Evolutionary conservation across 2,888 invertebrate species (phyloP), one percentile per base, ranked within the genome.

Genomic region (Zelleria hepariella): DNA sequence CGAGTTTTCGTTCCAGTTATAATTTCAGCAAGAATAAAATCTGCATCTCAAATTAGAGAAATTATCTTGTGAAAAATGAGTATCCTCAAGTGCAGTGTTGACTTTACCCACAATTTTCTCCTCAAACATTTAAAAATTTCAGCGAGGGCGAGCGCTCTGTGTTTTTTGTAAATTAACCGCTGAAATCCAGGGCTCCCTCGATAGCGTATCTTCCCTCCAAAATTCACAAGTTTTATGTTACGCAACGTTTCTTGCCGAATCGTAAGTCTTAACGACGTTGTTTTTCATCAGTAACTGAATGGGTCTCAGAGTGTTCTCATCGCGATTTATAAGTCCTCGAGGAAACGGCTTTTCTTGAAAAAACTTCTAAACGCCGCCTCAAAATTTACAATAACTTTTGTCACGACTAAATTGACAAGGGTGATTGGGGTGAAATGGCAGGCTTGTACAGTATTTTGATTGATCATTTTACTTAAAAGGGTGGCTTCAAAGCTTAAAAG

Each of bases 211-310:
- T 48, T 49, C 47, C 6, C n/a, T 48, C 18, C 24, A 48, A 23
- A 8, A 47, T 20, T 32, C 15, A 52, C 23, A 63, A 60, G 54
- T 58, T 63, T 52, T 54, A 55, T 58, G 60, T 68, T 60, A 59
- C 61, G 61, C 57, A 63, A 68, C 67, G 68, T 69, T 20, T 68
- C 68, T 67, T 67, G 64, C 65, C 64, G 66, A 72, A 73, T 66
- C 63, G 68, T 73, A 72, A n/a, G n/a, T n/a, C 32, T 42, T 42
- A 42, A 74, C 69, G 67, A 70, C 70, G 70, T 75, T 78, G 77
- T 78, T 81, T 78, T 80, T 80, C 75, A 72, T 74, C 76, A 71
- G 66, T 62, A 63, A 61, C 64, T 62, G 62, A 68, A 5, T 32
- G 71, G 67, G 66, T 62, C 62, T 64, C 68, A 64, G 59, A 66